Evolutionary conservation across 2,113 vertebrate genomes (phyloP).

Genomic region (Tetrax tetrax): DNA sequence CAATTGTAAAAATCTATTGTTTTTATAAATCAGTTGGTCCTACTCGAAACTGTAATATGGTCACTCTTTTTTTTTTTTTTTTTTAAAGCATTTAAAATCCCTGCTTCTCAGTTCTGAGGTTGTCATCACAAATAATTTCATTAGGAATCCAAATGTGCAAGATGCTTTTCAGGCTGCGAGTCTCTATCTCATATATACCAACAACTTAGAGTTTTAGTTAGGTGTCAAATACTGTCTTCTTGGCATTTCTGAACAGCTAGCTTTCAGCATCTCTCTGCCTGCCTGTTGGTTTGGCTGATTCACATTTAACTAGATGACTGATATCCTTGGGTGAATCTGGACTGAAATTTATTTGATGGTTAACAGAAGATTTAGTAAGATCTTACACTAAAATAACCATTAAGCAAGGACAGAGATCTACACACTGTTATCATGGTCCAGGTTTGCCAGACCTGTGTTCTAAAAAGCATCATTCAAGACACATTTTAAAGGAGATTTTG

Average conservation of each 20-base stretch:
- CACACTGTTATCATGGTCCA: rapidly evolving
- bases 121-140: background rate
- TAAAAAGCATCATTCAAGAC: background rate
- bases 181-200: background rate
- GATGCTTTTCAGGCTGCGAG: background rate
- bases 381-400: background rate
- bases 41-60: background rate
- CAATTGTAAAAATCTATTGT: background rate
- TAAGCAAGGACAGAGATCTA: background rate
- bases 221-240: background rate
- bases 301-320: background rate
- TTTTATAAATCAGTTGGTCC: background rate
- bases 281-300: background rate
- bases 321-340: background rate
- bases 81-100: background rate
- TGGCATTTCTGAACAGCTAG: background rate
- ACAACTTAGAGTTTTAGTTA: background rate
- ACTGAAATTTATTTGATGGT: background rate
- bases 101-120: background rate
- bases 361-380: background rate
- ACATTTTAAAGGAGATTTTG: background rate
- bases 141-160: background rate
- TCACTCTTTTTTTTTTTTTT: background rate
- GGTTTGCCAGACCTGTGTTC: background rate
- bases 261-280: background rate